Base-by-base conservation (phyloP, 1,140 invertebrate species). In the Ceratina japonica region DNA sequence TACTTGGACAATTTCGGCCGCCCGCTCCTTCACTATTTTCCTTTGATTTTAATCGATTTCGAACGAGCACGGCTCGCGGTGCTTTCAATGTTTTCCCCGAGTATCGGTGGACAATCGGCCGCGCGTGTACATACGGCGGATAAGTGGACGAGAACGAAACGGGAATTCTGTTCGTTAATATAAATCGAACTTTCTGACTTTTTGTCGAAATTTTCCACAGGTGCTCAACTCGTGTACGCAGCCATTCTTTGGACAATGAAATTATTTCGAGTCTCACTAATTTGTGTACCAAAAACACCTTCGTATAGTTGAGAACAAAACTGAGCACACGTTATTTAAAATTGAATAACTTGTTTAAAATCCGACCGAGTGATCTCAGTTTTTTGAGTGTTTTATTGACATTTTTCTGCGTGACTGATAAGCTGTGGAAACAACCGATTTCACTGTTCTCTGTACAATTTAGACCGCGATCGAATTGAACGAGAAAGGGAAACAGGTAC, bases 21-120 rank as follows among this genome's bases (percentile, higher is more conserved):
- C n/a, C 49, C 3, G 13, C 20, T 61, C 22, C 56, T 24, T 72
- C 54, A 15, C 65, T 12, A 27, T 71, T 71, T 71, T 31, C 52
- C 51, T 70, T 58, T 37, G 66, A 54, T 31, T 70, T 56, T 56
- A 31, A 58, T 37, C 51, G 66, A 69, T 69, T 54, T 31, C 66
- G 49, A 54, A 68, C 10, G 16, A 56, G n/a, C 20, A 15, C 27
- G 63, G 31, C 31, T 44, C 13, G 51, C 15, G 7, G 49, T 5
- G 65, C 22, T 68, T 68, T 31, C 27, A 44, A 44, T 27, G 59
- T 18, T 27, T 24, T 59, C 49, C 15, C 22, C 64, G 15, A 24
- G 44, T 51, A 20, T 49, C 44, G 22, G 37, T 1, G 15, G 22
- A 18, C 37, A 24, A 3, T 15, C 18, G n/a, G n/a, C 49, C 22